Evolutionary conservation across 2,797 vertebrate species (phyloP).

Genomic region (Rhyacichthys aspro): DNA sequence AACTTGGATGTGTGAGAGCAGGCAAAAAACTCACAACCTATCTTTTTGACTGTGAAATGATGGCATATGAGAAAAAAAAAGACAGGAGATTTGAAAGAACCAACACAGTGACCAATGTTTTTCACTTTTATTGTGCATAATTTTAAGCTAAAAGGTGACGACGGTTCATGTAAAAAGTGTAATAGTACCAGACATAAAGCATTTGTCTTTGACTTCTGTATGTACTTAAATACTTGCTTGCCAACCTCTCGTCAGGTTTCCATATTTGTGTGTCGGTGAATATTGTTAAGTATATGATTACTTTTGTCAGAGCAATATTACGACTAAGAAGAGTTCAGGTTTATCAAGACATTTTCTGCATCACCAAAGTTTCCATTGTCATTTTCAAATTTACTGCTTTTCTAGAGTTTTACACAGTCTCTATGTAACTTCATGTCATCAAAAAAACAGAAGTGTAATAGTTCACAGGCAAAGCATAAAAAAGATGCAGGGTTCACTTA

Average conservation of each 20-base stretch:
- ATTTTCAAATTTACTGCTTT: conserved; percentile 18
- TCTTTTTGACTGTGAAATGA: conserved; percentile 52
- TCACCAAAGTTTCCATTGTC: conserved; percentile 72
- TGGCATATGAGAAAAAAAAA: conserved; percentile 32
- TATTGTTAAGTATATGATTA: conserved; percentile 65
- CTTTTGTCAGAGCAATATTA: conserved; percentile 76
- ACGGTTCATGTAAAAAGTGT: conserved; percentile 57
- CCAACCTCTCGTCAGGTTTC: conserved; percentile 51
- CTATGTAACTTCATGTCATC: too few species aligned
- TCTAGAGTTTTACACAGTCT: conserved; percentile 10
- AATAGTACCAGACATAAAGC: conserved; percentile 54
- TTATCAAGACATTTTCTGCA: conserved; percentile 47
- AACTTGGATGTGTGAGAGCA: conserved; percentile 47
- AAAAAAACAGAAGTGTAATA: neutral
- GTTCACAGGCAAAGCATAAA: conserved; percentile 17
- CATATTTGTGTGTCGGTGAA: conserved; percentile 55
- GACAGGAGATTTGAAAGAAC: conserved; percentile 22
- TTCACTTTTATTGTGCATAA: conserved; percentile 54
- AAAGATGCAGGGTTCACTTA: conserved; percentile 29
- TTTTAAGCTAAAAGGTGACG: conserved; percentile 28
- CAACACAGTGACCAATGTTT: conserved; percentile 13
- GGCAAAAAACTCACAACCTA: conserved; percentile 38
- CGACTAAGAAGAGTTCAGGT: conserved; percentile 62
- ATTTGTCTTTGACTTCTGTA: conserved; percentile 49
- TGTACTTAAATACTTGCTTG: conserved; percentile 52